Conservation (phyloP, 2,888 invertebrate species). For the Plebejus melissa region DNA sequence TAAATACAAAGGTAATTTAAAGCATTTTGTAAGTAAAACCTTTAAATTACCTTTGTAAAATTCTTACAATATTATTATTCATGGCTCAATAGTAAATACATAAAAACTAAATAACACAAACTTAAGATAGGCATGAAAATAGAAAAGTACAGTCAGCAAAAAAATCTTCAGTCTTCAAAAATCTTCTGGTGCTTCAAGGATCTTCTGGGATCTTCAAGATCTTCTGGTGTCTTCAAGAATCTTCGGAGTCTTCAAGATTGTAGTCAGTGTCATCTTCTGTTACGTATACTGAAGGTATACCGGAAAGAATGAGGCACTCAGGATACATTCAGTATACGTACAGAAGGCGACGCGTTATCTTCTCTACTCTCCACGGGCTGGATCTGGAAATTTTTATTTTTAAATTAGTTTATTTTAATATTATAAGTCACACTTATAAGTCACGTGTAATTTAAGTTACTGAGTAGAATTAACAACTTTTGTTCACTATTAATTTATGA, state of each 20-base stretch:
- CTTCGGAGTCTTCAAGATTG: constrained; percentile 47
- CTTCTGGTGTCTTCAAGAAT: constrained; percentile 6
- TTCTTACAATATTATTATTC: background rate
- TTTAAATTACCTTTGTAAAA: background rate
- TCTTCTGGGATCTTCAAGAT: background rate
- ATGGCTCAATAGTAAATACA: background rate
- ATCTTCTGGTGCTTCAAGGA: background rate
- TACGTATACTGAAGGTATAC: constrained; percentile 99
- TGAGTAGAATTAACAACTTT: background rate
- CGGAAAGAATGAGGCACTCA: constrained; percentile 97
- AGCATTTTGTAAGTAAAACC: background rate
- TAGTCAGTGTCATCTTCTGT: constrained; percentile 95
- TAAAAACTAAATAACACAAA: background rate
- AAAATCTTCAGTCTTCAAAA: background rate
- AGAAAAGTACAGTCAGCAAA: background rate
- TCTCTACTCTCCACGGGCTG: constrained; percentile 51
- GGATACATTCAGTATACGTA: constrained; percentile 99
- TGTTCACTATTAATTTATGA: constrained; percentile 5
- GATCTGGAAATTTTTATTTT: constrained; percentile 36
- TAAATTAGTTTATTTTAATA: constrained; percentile 48
- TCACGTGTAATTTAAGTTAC: background rate
- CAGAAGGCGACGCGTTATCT: constrained; percentile 90
- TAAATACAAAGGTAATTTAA: too few relatives aligned
- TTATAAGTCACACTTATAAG: constrained; percentile 47
- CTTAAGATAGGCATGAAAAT: background rate